Percentiles rank a stretch among this genome's conserved stretches.
These are phyloP conservation scores for Oreochromis mossambicus DNA, from an alignment of 2,797 vertebrate species.

Conservation along the genomic window DNA sequence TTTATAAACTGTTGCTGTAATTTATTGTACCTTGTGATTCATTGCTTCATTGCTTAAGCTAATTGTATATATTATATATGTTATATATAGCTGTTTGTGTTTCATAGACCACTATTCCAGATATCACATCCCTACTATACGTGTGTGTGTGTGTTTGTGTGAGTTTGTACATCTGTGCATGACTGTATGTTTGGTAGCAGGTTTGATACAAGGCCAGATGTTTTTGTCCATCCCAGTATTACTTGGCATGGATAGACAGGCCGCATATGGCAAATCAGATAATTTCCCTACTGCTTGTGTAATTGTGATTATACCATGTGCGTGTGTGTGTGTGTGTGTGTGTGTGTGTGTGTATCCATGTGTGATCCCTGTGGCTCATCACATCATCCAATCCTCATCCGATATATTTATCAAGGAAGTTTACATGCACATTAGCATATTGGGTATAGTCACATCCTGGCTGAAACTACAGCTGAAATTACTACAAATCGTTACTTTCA, in stretches of 20 bases:
- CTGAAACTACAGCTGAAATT: neutral
- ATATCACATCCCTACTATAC: conserved; percentile 1
- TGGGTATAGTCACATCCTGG: neutral
- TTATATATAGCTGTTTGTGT: conserved; percentile 7
- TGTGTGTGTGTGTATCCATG: neutral
- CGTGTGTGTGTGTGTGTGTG: neutral
- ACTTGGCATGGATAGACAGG: conserved; percentile 50
- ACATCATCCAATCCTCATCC: neutral
- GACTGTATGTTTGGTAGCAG: conserved; percentile 19
- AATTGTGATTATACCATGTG: conserved; percentile 20
- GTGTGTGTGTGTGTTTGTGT: neutral
- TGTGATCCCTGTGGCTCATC: neutral
- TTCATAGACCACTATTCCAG: neutral
- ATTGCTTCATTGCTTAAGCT: neutral
- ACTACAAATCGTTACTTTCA: neutral
- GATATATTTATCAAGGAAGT: neutral
- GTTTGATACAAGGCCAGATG: conserved; percentile 64
- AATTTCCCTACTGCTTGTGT: conserved; percentile 48
- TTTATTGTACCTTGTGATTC: neutral
- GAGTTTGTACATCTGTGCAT: neutral
- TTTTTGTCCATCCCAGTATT: conserved; percentile 66
- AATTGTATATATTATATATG: neutral
- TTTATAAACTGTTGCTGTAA: neutral
- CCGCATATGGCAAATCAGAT: conserved; percentile 71
- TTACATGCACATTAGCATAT: neutral